Percentiles rank a stretch among this genome's conserved stretches.
Conservation (phyloP, 2,113 vertebrate genomes). For the Lathamus discolor region DNA sequence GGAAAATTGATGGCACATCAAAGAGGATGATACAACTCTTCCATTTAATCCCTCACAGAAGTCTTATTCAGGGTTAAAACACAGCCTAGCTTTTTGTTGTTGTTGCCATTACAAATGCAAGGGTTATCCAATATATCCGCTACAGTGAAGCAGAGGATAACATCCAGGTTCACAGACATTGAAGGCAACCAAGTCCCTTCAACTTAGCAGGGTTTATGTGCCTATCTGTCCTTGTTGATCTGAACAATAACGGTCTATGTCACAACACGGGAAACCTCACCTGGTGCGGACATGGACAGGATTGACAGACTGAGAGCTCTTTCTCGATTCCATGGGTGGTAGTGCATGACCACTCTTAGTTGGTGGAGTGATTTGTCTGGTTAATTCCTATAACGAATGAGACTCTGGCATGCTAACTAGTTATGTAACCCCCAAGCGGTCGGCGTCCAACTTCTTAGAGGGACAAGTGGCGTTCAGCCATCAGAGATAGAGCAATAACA, state of each 20-base stretch:
- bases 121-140: neutral
- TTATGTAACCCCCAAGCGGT: no score
- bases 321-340: no score
- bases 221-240: neutral
- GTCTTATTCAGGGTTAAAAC: neutral
- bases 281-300: no score
- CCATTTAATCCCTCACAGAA: neutral
- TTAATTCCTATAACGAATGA: no score
- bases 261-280: no score
- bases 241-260: neutral
- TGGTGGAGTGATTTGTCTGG: no score
- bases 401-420: no score
- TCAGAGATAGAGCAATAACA: no score
- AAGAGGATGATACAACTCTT: neutral
- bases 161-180: neutral
- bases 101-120: neutral
- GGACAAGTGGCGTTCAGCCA: no score
- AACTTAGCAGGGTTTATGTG: neutral
- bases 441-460: no score
- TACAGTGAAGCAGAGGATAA: neutral
- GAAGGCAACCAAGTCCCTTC: fast-evolving
- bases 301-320: no score
- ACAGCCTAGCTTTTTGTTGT: neutral
- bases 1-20: neutral
- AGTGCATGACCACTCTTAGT: no score